These are phyloP conservation scores for Ailurus styani DNA, from an alignment of 2,113 vertebrate species.

Conservation along the genomic window DNA sequence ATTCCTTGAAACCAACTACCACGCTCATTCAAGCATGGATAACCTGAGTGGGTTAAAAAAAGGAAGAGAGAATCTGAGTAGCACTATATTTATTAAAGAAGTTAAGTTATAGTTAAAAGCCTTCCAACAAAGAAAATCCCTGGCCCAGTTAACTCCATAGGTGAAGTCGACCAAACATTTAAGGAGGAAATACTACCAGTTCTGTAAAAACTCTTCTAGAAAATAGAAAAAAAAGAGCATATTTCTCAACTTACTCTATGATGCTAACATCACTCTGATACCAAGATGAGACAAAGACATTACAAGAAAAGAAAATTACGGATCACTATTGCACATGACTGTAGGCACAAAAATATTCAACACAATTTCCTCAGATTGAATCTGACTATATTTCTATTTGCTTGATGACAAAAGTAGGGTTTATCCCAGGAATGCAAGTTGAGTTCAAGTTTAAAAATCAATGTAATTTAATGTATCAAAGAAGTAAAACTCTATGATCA, in stretches of 20 bases:
- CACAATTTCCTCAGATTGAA: neutral
- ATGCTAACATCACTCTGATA: neutral
- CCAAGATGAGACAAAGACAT: neutral
- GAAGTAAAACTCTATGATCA: neutral
- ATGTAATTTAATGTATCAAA: neutral
- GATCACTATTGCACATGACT: neutral
- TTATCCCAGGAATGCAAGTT: neutral
- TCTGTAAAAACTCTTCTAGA: neutral
- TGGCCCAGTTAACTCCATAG: neutral
- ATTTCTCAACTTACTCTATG: neutral
- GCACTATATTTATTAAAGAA: neutral
- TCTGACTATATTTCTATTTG: neutral
- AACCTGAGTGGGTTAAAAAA: neutral
- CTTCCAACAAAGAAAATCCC: neutral
- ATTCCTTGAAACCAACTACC: neutral
- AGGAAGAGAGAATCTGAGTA: neutral
- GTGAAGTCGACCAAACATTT: neutral
- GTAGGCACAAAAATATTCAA: neutral
- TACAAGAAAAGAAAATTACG: neutral
- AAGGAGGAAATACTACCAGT: neutral
- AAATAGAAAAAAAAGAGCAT: neutral
- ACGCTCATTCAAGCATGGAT: neutral
- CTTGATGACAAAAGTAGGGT: neutral
- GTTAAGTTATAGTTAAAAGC: neutral
- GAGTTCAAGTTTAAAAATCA: neutral